Evolutionary conservation across 2,113 vertebrate species (phyloP).

Genomic region (Epinephelus moara): DNA sequence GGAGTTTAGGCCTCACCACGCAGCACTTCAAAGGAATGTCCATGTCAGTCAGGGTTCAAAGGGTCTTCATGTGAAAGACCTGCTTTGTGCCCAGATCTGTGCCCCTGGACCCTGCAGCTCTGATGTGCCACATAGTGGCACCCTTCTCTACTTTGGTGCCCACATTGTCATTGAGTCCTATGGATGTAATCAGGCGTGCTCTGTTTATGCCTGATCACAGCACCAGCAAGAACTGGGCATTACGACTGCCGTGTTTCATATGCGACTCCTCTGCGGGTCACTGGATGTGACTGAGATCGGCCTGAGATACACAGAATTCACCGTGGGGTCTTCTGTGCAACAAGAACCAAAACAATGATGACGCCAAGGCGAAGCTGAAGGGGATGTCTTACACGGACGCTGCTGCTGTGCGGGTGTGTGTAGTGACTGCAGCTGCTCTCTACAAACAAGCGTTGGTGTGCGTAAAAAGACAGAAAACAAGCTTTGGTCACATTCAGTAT

Average conservation of each 20-base stretch:
- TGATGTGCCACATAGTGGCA: slow-evolving; percentile 64
- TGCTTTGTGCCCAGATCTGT: slow-evolving; percentile 56
- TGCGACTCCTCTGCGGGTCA: slow-evolving; percentile 56
- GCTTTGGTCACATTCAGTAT: background rate
- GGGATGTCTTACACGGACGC: slow-evolving; percentile 30
- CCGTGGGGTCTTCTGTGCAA: slow-evolving; percentile 50
- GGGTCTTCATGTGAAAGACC: slow-evolving; percentile 64
- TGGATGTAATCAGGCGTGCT: slow-evolving; percentile 74
- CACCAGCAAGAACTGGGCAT: slow-evolving; percentile 44
- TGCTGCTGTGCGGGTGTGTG: slow-evolving; percentile 21
- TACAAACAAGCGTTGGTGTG: background rate
- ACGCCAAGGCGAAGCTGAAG: slow-evolving; percentile 38
- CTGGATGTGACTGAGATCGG: slow-evolving; percentile 61
- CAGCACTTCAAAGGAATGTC: slow-evolving; percentile 60
- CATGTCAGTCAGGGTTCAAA: slow-evolving; percentile 64
- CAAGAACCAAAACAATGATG: slow-evolving; percentile 61
- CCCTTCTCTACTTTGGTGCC: slow-evolving; percentile 66
- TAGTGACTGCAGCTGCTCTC: background rate
- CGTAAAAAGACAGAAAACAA: background rate
- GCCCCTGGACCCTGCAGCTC: slow-evolving; percentile 58
- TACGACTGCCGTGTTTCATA: slow-evolving; percentile 50
- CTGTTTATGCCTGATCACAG: slow-evolving; percentile 71
- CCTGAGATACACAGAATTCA: slow-evolving; percentile 51
- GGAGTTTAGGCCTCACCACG: slow-evolving; percentile 45
- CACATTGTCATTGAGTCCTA: slow-evolving; percentile 68